Evolutionary conservation across 1,140 invertebrate species (phyloP).

Genomic region (Oreohelix idahoensis): DNA sequence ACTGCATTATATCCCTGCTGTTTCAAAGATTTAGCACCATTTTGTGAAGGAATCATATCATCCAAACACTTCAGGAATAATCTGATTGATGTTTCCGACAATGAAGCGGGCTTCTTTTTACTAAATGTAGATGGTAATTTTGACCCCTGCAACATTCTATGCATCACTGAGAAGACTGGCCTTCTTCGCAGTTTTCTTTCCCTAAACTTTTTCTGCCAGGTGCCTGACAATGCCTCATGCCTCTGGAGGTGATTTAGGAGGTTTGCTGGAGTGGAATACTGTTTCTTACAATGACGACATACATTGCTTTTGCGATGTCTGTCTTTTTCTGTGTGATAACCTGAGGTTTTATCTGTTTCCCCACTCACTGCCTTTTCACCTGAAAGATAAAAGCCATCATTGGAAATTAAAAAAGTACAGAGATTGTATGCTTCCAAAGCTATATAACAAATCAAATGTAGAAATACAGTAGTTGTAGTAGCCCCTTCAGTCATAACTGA

Average conservation of each 20-base stretch:
- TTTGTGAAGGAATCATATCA: slow-evolving; percentile 11
- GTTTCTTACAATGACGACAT: slow-evolving; percentile 22
- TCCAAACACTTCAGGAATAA: background rate
- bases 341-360: background rate
- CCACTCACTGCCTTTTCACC: background rate
- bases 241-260: slow-evolving; percentile 32
- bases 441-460: background rate
- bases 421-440: no score
- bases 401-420: no score
- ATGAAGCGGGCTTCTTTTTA: background rate
- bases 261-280: slow-evolving; percentile 24
- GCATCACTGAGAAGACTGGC: background rate
- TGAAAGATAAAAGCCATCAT: background rate
- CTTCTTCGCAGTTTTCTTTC: background rate
- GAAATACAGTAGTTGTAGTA: no score
- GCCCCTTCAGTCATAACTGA: no score
- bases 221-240: slow-evolving; percentile 11
- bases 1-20: background rate
- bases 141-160: background rate
- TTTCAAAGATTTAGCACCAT: background rate
- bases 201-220: background rate
- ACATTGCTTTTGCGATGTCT: background rate
- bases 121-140: background rate
- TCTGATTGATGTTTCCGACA: background rate
- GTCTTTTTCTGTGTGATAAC: background rate